phyloP scores from a whole-genome alignment of 2,888 invertebrate genomes.

The Sminthurides aquaticus region DNA sequence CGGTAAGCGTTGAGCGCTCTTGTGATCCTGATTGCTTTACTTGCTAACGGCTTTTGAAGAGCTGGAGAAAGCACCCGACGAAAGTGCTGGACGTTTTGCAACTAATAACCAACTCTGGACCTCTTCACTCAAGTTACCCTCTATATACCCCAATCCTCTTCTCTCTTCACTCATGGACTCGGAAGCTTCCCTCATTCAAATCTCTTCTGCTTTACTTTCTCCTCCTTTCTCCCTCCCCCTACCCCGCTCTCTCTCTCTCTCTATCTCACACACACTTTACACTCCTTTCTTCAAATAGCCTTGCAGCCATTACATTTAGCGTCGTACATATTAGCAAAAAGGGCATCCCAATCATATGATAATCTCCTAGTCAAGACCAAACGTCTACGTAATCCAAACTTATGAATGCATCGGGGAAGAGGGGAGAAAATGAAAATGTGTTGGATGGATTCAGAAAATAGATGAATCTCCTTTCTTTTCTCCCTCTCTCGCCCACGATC shows the following conservation, averaged over 20 bases:
- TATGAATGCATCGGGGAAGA: background rate
- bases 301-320: too few relatives aligned
- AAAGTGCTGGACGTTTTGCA: conserved; percentile 21
- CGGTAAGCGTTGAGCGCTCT: too few relatives aligned
- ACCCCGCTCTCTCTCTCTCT: too few relatives aligned
- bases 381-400: background rate
- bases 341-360: background rate
- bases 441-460: background rate
- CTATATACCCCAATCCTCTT: conserved; percentile 24
- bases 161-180: too few relatives aligned
- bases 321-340: background rate
- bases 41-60: too few relatives aligned
- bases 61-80: conserved; percentile 10
- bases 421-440: background rate
- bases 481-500: conserved; percentile 7
- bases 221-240: background rate
- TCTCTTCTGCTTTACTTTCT: background rate
- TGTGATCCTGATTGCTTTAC: too few relatives aligned
- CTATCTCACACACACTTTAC: too few relatives aligned
- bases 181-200: too few relatives aligned
- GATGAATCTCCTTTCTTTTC: background rate
- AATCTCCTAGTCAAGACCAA: background rate
- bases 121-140: conserved; percentile 19
- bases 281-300: too few relatives aligned
- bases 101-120: conserved; percentile 23